Base-by-base conservation (phyloP, 2,888 invertebrate species). In the Anodontia alba region DNA sequence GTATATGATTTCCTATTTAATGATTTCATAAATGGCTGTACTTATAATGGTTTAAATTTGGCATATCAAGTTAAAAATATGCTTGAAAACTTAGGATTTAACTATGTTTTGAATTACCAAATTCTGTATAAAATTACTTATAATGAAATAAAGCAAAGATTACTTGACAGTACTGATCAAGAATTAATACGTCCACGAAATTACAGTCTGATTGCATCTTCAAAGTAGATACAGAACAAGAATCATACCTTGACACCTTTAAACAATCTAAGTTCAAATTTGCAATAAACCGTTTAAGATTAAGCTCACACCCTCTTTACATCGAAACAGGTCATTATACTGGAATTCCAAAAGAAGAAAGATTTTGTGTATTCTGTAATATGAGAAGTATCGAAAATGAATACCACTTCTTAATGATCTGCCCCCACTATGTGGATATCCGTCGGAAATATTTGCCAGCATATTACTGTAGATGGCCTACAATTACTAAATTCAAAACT, bases 41-140 rank as follows among this genome's bases (percentile, higher is more conserved):
- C 3, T 26, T 54, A 54, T 29, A 54, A 54, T 54, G 26, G 26
- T 7, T 7, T n/a, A 26, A 49, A 68, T 38, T 68, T 1, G 68
- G 68, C 68, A 3, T 68, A 23, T 68, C 43, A 43, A 7, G 26
- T 68, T 0, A 71, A 71, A 71, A 10, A 29, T 29, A 17, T 29
- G 15, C 51, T 71, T 20, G 31, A 71, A 12, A 46, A 29, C 12
- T 10, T 43, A 20, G 46, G 71, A 7, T 46, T 51, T 31, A 42
- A 10, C 8, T 3, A 71, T 49, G 42, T 71, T 23, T 71, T 46
- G 51, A 26, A 23, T 46, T 26, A 70, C 33, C 68, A 67, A 68
- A 31, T 17, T n/a, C 29, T 5, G 3, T 23, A 20, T 26, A 23
- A 33, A 33, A 42, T 67, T 36, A 10, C 67, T 1, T 33, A 33